Base-by-base conservation (phyloP, 2,113 vertebrate species). In the Channa argus region DNA sequence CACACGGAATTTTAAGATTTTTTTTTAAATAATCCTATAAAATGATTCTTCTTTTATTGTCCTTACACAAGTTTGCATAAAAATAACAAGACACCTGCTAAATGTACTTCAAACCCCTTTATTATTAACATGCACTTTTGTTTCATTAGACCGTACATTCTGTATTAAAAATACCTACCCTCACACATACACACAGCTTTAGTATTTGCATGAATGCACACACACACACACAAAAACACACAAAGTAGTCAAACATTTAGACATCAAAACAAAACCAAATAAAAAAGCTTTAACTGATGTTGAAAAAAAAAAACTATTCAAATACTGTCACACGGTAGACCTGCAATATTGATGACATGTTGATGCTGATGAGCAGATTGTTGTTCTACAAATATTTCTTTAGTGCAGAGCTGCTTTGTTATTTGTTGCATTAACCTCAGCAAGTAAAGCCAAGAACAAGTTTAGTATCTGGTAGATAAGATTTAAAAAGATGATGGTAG, bases 51-150 rank as follows among this genome's bases (percentile, higher is more conserved):
- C 24, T 24, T 24, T 24, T 24, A 24, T 24, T 24, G 15, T 36
- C 13, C 38, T 15, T 4, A 0, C 46, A 6, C 8, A 37, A 49
- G 56, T 50, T 58, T 39, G 45, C 13, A 10, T 45, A 46, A 53
- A 33, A 2, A 74, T 8, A 41, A 46, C 62, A 6, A 67, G 3
- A 63, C 6, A 12, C 44, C 63, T 15, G 12, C 37, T 8, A 5
- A 37, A 5, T n/a, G 9, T 65, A 72, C 60, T 70, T 75, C 24
- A 80, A 86, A 82, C 77, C 14, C 5, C 62, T 84, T 82, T 80
- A 77, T 82, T 80, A 77, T 74, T 81, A 56, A 70, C 41, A 66
- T 66, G 66, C 66, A 75, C 50, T 39, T 45, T 6, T 62, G 44
- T 58, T 59, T 68, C 37, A 66, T 15, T 54, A 58, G 54, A 37